Conservation (phyloP, 2,888 invertebrate species). For the Desoria tigrina region DNA sequence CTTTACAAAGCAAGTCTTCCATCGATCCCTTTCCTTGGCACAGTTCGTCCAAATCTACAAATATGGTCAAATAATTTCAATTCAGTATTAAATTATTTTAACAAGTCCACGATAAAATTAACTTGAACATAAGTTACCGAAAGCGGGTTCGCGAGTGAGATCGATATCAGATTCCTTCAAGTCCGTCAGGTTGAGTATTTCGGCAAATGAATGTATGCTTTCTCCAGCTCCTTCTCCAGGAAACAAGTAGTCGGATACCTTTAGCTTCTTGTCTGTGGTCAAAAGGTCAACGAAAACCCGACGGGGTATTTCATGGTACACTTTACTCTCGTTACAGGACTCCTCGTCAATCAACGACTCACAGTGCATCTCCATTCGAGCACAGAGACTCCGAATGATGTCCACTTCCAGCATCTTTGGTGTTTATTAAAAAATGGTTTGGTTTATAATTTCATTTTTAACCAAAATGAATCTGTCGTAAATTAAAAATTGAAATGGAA, state of each 20-base stretch:
- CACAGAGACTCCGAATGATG: conserved; percentile 77
- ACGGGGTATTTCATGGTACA: conserved; percentile 78
- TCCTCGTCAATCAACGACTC: conserved; percentile 86
- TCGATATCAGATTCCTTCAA: too few species aligned
- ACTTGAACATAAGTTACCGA: too few species aligned
- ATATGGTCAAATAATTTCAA: too few species aligned
- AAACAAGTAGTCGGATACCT: conserved; percentile 79
- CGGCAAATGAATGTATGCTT: too few species aligned
- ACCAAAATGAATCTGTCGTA: too few species aligned
- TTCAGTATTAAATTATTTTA: too few species aligned
- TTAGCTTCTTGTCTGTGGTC: conserved; percentile 58
- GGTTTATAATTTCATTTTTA: too few species aligned
- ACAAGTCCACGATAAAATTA: too few species aligned
- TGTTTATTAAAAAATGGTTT: too few species aligned
- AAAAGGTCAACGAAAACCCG: conserved; percentile 77
- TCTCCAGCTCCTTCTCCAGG: conserved; percentile 92
- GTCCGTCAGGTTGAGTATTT: too few species aligned
- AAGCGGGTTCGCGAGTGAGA: too few species aligned
- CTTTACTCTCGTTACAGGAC: conserved; percentile 43
- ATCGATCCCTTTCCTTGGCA: conserved; percentile 42
- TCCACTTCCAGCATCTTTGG: conserved; percentile 60
- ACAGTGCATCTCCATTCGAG: conserved; percentile 87
- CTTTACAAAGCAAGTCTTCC: conserved; percentile 46
- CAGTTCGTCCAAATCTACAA: conserved; percentile 43
- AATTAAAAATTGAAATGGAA: too few species aligned